Base-by-base conservation (phyloP, 2,113 vertebrate genomes). In the Nyctibius bracteatus region DNA sequence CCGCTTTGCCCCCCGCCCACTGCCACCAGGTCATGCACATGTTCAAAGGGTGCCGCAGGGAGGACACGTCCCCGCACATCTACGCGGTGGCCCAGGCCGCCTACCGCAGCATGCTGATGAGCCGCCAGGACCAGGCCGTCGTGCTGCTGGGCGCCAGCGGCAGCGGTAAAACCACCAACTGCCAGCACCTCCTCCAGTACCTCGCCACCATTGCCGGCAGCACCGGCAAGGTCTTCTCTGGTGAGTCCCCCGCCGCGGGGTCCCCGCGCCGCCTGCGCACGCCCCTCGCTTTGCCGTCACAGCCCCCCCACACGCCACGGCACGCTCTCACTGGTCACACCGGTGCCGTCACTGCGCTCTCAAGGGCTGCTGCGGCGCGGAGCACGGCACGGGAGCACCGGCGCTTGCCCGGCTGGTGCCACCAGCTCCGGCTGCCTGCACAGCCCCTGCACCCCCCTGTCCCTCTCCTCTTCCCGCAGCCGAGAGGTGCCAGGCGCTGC, bases 401-500 rank as follows among this genome's bases (percentile, higher is more conserved):
- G 67, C 25, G 11, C 44, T 81, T 57, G 62, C 70, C 89, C 0
- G 4, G 65, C 74, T 2, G 1, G 47, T 4, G 5, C 49, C 84
- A 67, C 79, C 6, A 1, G 57, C 82, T 61, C 70, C 2, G 22
- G 37, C 77, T 13, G 9, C 37, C 74, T 3, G 1, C 93, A 15
- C 77, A 16, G 63, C 90, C 57, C 79, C 66, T 78, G 77, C 91
- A 95, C 93, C 92, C 71, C 70, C 37, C 92, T 18, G 30, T 80
- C 28, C 84, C 8, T 30, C 79, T 78, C 94, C 57, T 98, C 14
- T 97, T 83, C 96, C 95, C 31, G 15, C 98, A 99, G 99, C 93
- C 28, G 99, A 99, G 98, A 99, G 99, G 96, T 99, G 99, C 99
- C 99, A 99, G 97, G 99, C 99, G 2, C 99, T 99, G 43, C 99